Evolutionary conservation across 2,888 invertebrate genomes (phyloP), one percentile per base, ranked within the genome.

Genomic region (Protonemura montana): DNA sequence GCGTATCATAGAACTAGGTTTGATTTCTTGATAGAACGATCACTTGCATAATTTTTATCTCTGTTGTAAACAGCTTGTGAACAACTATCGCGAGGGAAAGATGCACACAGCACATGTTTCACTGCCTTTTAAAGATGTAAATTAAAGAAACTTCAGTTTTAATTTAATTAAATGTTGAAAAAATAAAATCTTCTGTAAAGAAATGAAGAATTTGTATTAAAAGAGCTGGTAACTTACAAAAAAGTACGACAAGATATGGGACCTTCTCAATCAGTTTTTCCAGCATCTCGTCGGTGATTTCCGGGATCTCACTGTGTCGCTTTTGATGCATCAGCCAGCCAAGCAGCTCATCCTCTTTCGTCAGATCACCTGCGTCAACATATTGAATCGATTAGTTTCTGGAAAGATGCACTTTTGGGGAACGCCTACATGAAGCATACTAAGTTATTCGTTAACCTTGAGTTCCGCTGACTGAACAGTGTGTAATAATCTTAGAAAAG

Each of bases 221-320:
- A 59, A 59, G 1, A 59, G 21, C 59, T 59, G 59, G 88, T 30
- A 89, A 94, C 96, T 95, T 93, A 98, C 97, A 98, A 91, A 98
- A 98, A 89, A 98, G 94, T 88, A 98, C 98, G 86, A 97, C 98
- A 88, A 98, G 93, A 90, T 95, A 97, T 87, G 95, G 94, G 29
- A 95, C 94, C 85, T 92, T 95, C 88, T 97, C 96, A 88, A 98
- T 95, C 78, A 98, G 93, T 90, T 96, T 96, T 89, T 98, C 97
- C 94, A 98, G 96, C 96, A 97, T 97, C 93, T 97, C 97, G 90
- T 97, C 97, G 10, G 97, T 98, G 28, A 98, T 95, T 92, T 97
- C 97, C 82, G 98, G 97, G 89, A 98, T 98, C 92, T 98, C 97
- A 87, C 96, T 95, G 91, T 97, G 97, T 88, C 96, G 95, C 91